Percentiles rank a stretch among this genome's conserved stretches.
phyloP scores from a whole-genome alignment of 2,797 vertebrate species.

The Gallinago solitaria region DNA sequence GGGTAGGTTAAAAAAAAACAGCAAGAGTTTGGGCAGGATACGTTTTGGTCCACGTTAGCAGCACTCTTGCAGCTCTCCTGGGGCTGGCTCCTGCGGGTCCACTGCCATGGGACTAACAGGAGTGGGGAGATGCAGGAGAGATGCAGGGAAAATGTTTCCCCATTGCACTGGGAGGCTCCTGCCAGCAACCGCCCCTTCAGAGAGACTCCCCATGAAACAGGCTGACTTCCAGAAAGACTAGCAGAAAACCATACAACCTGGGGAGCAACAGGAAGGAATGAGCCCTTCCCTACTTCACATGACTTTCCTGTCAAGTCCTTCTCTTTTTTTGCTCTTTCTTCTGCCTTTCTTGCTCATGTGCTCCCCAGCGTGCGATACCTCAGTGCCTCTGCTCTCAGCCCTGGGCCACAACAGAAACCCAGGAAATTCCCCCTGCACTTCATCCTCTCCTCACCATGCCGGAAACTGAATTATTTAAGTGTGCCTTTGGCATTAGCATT shows the following conservation, averaged over 20 bases:
- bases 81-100: not conserved
- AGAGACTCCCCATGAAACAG: not conserved
- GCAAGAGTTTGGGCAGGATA: not conserved
- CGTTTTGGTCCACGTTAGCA: fast-evolving
- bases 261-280: not conserved
- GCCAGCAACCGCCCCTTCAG: not conserved
- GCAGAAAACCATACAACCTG: not conserved
- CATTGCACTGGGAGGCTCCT: fast-evolving
- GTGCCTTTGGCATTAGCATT: not conserved
- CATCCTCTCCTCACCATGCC: not conserved
- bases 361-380: not conserved
- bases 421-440: not conserved
- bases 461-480: not conserved
- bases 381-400: not conserved
- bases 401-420: not conserved
- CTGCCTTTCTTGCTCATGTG: not conserved
- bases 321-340: not conserved
- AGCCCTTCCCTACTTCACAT: not conserved
- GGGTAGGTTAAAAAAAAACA: not conserved
- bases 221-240: not conserved
- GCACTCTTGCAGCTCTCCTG: not conserved
- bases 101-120: not conserved
- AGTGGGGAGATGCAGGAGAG: not conserved
- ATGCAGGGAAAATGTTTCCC: not conserved
- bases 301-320: not conserved